A percentile compares a stretch with the other conserved stretches of the same genome.
Conservation (phyloP, 1,140 invertebrate species). For the Dendroctonus valens region DNA sequence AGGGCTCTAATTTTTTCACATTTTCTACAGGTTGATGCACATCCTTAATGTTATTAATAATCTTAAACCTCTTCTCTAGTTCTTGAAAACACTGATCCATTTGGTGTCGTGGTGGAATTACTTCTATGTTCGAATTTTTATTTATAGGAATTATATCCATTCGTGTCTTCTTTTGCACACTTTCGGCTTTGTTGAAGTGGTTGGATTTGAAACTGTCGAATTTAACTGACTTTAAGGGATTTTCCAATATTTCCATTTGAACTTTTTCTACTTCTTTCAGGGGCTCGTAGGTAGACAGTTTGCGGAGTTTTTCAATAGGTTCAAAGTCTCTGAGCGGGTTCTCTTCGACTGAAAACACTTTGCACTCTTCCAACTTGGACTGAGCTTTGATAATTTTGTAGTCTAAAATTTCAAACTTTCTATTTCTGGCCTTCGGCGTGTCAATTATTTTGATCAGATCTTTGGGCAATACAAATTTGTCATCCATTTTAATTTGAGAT, state of each 20-base stretch:
- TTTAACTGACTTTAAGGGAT: constrained; percentile 9
- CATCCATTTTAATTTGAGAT: constrained; percentile 53
- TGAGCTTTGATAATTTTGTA: constrained; percentile 29
- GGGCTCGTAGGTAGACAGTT: constrained; percentile 15
- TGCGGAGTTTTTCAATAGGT: constrained; percentile 15
- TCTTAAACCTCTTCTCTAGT: no score
- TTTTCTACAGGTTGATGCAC: no score
- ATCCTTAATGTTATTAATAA: no score
- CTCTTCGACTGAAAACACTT: constrained; percentile 14
- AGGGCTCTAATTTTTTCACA: no score
- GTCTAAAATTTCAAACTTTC: constrained; percentile 35
- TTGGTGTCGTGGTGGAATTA: no score
- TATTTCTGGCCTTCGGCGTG: constrained; percentile 25
- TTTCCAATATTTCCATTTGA: constrained; percentile 26
- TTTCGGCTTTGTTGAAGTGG: neutral
- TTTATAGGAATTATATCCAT: neutral
- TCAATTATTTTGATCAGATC: constrained; percentile 28
- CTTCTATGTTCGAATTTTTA: neutral
- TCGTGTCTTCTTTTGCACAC: neutral
- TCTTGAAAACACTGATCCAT: no score
- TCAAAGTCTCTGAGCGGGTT: constrained; percentile 23
- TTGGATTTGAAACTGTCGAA: constrained; percentile 4
- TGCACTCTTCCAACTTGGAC: neutral
- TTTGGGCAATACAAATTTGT: constrained; percentile 31
- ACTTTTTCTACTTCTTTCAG: constrained; percentile 30